Evolutionary conservation across 2,888 invertebrate genomes (phyloP).

Genomic region (Anoncus sp.): DNA sequence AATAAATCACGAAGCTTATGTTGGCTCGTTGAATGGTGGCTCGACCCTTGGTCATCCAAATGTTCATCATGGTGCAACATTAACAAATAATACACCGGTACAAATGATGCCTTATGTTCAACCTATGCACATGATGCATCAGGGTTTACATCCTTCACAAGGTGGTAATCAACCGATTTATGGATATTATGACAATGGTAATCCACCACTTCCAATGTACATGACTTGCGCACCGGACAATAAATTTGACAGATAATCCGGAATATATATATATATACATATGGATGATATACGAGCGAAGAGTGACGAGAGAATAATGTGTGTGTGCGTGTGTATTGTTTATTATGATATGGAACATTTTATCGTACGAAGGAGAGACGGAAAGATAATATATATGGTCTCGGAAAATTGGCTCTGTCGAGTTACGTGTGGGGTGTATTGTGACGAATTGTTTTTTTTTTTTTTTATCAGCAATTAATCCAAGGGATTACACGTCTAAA

Average conservation of each 20-base stretch:
- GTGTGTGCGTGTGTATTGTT: too few relatives aligned
- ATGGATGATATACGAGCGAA: too few relatives aligned
- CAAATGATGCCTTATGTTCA: conserved; percentile 80
- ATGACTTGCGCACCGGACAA: conserved; percentile 77
- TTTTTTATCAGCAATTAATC: too few relatives aligned
- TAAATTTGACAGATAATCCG: conserved; percentile 78
- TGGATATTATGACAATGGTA: conserved; percentile 78
- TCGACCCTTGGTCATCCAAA: conserved; percentile 77
- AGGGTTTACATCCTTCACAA: conserved; percentile 68
- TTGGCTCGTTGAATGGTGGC: conserved; percentile 78
- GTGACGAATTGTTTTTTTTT: too few relatives aligned
- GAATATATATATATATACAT: too few relatives aligned
- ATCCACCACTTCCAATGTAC: conserved; percentile 77
- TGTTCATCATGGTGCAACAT: conserved; percentile 59
- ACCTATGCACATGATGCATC: conserved; percentile 78
- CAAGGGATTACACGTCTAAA: too few relatives aligned
- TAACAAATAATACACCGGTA: conserved; percentile 75
- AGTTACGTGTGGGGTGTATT: too few relatives aligned
- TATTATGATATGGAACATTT: not conserved
- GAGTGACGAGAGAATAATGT: too few relatives aligned
- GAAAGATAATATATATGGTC: too few relatives aligned
- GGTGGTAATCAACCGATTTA: conserved; percentile 76
- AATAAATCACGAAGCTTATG: conserved; percentile 77
- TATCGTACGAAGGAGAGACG: not conserved
- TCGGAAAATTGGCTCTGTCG: too few relatives aligned